Base-by-base conservation (phyloP, 2,797 vertebrate species). In the Cygnus olor region DNA sequence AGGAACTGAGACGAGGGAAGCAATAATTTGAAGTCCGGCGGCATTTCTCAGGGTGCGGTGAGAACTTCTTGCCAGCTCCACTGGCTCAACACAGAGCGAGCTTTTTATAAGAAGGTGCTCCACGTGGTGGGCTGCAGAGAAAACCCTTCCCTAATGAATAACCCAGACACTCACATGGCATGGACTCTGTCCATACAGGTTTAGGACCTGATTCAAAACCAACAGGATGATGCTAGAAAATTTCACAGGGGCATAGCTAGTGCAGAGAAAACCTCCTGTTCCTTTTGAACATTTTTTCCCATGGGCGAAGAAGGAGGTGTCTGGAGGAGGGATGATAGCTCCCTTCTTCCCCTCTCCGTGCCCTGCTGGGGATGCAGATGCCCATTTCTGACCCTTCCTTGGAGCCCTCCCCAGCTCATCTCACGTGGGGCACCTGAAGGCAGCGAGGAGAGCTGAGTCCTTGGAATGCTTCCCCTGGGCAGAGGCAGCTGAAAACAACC, bases 141-240 rank as follows among this genome's bases (percentile, higher is more conserved):
- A 47, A 90, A 64, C 56, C 7, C 90, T 93, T 90, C 82, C 79
- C 74, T 90, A 70, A 90, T 92, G 80, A 87, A 64, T 89, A 94
- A 92, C 71, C 58, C 58, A 79, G 81, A 80, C 17, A 40, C 25
- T 72, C 54, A 74, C 40, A 65, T 18, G 63, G 17, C 19, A 20
- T 2, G 4, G 65, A 19, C 19, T 91, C 56, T 84, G 22, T 68
- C 47, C 40, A 68, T 42, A 34, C 0, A 6, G n/a, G 38, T 71
- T 66, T 92, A 58, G 89, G 80, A 85, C 27, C 73, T 84, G 82
- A 93, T 90, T 89, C 94, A 94, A 96, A 93, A 66, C 76, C 68
- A 96, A 86, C 70, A 88, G 47, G 88, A 94, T 57, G 69, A 76
- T 44, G 63, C 34, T 21, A 80, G 61, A 76, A 80, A 84, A 90